Evolutionary conservation across 1,140 invertebrate genomes (phyloP), one percentile per base, ranked within the genome.

Genomic region (Psilanteris sp.): DNA sequence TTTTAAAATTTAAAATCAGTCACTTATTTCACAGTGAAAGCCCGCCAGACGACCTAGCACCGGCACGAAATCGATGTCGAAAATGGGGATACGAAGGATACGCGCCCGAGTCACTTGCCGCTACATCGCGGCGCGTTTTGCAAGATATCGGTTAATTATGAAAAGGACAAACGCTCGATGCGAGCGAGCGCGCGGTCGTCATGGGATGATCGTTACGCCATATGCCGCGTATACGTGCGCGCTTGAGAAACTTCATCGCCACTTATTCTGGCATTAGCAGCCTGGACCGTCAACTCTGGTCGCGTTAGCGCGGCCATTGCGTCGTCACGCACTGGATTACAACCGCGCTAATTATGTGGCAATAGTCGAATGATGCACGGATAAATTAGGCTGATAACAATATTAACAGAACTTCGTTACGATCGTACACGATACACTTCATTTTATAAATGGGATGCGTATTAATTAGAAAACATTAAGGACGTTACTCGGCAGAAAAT

Each of bases 341-440:
- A 73, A 8, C 71, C 44, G 73, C 68, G 75, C 79, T 87, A 86
- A 87, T 87, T 86, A 83, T 76, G 79, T 83, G 84, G 79, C 81
- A 84, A 85, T 70, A 75, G 59, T 66, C 57, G 50, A 70, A 76
- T 70, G 64, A 70, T 43, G 48, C 41, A 31, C 57, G 64, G 73
- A 62, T 64, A 73, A 73, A 73, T 73, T 66, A 66, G 52, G 27
- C 32, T 52, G 70, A 66, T 73, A 66, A 73, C 59, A 59, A 62
- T 61, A 39, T 73, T 59, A 59, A 48, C 31, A 48, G 32, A 54
- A 66, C 29, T 64, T 36, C 32, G 52, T 59, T 41, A 66, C 57
- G 59, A 62, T 59, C 57, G 9, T 46, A 31, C 68, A 43, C 22
- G 67, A 71, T 71, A 62, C 55, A 62, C 48, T 62, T 55, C 57